Conservation (phyloP, 2,797 vertebrate genomes). For the Tarsius wallacei region DNA sequence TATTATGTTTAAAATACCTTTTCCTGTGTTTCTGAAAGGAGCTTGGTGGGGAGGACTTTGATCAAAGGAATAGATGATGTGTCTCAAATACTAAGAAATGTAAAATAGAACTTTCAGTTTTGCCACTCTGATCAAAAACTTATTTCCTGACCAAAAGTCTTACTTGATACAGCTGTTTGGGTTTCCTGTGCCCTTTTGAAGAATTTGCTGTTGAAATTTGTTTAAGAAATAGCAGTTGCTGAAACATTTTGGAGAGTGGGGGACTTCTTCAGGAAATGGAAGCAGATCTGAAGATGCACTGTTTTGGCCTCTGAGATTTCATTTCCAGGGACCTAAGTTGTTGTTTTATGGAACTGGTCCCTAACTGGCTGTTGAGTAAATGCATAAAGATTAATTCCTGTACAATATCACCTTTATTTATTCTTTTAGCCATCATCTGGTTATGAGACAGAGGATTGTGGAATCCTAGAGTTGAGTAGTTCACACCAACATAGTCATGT, state of each 20-base stretch:
- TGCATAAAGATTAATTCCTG: not conserved
- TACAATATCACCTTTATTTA: not conserved
- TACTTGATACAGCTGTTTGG: constrained; percentile 55
- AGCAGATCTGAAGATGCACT: not conserved
- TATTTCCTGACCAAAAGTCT: constrained; percentile 70
- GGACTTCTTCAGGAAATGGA: constrained; percentile 35
- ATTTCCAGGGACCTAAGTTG: not conserved
- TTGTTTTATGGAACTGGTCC: not conserved
- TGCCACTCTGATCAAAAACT: constrained; percentile 58
- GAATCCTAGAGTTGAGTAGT: constrained; percentile 18
- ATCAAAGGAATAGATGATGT: constrained; percentile 36
- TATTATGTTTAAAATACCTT: constrained; percentile 26
- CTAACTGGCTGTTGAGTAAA: not conserved
- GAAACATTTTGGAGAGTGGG: not conserved
- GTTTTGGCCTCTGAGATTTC: not conserved
- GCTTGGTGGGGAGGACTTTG: constrained; percentile 22
- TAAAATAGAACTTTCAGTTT: constrained; percentile 60
- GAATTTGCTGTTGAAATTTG: constrained; percentile 45
- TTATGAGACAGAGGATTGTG: not conserved
- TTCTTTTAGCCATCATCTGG: not conserved
- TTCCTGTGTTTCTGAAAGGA: constrained; percentile 19
- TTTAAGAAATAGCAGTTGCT: constrained; percentile 31
- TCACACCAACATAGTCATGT: not conserved
- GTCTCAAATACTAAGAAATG: constrained; percentile 47
- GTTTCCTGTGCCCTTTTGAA: constrained; percentile 51